Conservation (phyloP, 1,140 invertebrate species). For the Arctopsyche grandis region DNA sequence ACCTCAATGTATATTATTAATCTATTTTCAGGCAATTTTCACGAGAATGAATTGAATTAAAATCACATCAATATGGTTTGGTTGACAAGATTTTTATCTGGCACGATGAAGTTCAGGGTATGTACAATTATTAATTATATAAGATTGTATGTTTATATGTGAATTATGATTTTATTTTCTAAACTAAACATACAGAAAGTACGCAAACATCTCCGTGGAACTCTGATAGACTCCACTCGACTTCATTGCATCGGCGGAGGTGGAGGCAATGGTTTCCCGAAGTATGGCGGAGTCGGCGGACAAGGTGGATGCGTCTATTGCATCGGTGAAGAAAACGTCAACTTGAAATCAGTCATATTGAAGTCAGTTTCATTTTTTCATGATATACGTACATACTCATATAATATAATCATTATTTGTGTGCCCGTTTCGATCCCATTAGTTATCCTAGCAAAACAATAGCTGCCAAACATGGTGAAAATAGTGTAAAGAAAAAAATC, state of each 20-base stretch:
- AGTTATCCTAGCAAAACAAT: constrained; percentile 69
- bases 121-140: background rate
- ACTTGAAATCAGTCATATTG: constrained; percentile 68
- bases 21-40: too few relatives aligned
- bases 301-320: constrained; percentile 85
- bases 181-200: background rate
- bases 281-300: constrained; percentile 86
- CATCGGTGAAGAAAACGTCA: constrained; percentile 72
- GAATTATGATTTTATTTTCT: background rate
- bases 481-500: constrained; percentile 78
- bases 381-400: background rate
- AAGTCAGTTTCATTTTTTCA: constrained; percentile 46
- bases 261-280: constrained; percentile 78
- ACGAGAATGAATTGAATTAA: too few relatives aligned
- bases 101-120: background rate
- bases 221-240: constrained; percentile 78
- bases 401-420: background rate
- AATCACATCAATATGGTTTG: too few relatives aligned
- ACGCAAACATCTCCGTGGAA: background rate
- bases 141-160: background rate
- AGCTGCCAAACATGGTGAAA: constrained; percentile 71
- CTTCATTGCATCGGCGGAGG: constrained; percentile 79
- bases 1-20: too few relatives aligned
- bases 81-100: too few relatives aligned
- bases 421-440: background rate